Evolutionary conservation across 2,888 invertebrate species (phyloP).

Genomic region (Lordiphosa andalusiaca): DNA sequence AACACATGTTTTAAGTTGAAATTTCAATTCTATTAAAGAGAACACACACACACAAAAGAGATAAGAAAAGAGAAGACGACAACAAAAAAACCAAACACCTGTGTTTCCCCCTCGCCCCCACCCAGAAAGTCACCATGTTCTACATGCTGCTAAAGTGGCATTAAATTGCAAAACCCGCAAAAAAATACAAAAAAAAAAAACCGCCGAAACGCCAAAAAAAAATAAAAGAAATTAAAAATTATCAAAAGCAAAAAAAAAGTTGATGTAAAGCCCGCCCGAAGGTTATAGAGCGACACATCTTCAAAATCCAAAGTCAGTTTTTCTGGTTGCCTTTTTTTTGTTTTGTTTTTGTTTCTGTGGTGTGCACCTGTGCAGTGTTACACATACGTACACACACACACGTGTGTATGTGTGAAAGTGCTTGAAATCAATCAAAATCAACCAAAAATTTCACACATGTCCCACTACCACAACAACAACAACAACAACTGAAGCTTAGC

Average conservation of each 20-base stretch:
- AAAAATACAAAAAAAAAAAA: conserved; percentile 32
- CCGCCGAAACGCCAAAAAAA: conserved; percentile 40
- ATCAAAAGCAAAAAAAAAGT: neutral
- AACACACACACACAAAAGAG: neutral
- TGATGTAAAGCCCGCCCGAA: no score
- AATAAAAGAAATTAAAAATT: conserved; percentile 28
- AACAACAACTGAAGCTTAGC: conserved; percentile 16
- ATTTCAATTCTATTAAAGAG: conserved; percentile 1
- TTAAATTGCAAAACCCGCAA: conserved; percentile 46
- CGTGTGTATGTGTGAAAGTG: no score
- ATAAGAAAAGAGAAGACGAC: conserved; percentile 11
- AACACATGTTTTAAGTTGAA: neutral
- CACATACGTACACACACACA: no score
- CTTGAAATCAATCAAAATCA: no score
- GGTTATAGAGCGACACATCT: no score
- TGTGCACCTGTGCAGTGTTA: no score
- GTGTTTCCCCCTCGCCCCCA: neutral
- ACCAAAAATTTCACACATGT: conserved; percentile 1
- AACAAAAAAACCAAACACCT: conserved; percentile 8
- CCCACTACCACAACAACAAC: conserved; percentile 8
- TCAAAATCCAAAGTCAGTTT: no score
- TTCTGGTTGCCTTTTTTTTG: no score
- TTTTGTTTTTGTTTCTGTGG: no score
- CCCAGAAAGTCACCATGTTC: conserved; percentile 13
- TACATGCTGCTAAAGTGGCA: conserved; percentile 43